These are phyloP conservation scores for Nymphalis io DNA, from an alignment of 1,140 invertebrate genomes.

Conservation along the genomic window DNA sequence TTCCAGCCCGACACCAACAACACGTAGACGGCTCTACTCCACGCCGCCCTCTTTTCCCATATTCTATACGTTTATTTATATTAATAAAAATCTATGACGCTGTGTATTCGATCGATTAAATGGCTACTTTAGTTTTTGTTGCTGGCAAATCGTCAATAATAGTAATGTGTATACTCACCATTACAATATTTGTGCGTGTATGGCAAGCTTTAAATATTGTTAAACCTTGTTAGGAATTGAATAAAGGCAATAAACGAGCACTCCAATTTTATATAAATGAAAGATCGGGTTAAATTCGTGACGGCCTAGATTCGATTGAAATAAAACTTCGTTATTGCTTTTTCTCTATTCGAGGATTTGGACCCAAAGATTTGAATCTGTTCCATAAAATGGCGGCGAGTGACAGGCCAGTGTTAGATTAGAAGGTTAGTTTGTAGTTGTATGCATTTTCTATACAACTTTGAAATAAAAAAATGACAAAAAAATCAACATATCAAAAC, in stretches of 20 bases:
- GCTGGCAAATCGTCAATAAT: background rate
- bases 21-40: slow-evolving; percentile 58
- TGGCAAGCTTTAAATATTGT: slow-evolving; percentile 29
- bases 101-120: background rate
- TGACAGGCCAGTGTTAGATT: slow-evolving; percentile 12
- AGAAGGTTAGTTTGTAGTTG: background rate
- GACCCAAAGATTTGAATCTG: background rate
- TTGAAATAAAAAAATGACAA: background rate
- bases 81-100: slow-evolving; percentile 1
- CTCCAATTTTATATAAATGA: background rate
- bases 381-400: slow-evolving; percentile 15
- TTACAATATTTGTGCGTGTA: background rate
- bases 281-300: background rate
- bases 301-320: slow-evolving; percentile 6
- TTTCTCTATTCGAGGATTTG: background rate
- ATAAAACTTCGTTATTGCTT: background rate
- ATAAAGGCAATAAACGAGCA: slow-evolving; percentile 29
- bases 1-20: slow-evolving; percentile 84
- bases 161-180: background rate
- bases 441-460: slow-evolving; percentile 26
- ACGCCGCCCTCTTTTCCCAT: slow-evolving; percentile 19
- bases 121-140: slow-evolving; percentile 12
- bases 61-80: slow-evolving; percentile 23
- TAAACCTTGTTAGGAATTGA: slow-evolving; percentile 16
- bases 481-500: slow-evolving; percentile 16